Evolutionary conservation across 2,113 vertebrate genomes (phyloP), one percentile per base, ranked within the genome.

Genomic region (Amblyornis subalaris): DNA sequence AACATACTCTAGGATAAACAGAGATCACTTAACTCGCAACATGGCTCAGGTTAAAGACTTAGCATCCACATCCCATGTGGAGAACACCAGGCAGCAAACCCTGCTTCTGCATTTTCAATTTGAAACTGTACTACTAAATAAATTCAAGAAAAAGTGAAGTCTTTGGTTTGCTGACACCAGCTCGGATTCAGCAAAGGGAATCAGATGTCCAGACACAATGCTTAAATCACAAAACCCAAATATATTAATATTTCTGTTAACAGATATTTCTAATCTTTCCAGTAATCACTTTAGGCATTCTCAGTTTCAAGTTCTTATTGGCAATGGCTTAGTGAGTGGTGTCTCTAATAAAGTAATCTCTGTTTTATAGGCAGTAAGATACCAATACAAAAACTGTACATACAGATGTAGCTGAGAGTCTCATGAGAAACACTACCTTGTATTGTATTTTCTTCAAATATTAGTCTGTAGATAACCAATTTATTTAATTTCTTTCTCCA

Each of bases 181-280:
- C 35, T 82, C 53, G 23, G 17, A 44, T 65, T 61, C 65, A 75
- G 19, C 0, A 1, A 87, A 64, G 67, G 8, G 3, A 61, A 64
- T 57, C 53, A 35, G 72, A 54, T 33, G 12, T 73, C 85, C 51
- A 66, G 61, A 77, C 57, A 35, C 40, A 95, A 95, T 92, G 40
- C 53, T 94, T 84, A 93, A 92, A 96, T 38, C 85, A 85, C 18
- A 73, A 50, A 44, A 3, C 14, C 4, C 33, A 76, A 53, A 62
- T 88, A 66, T 33, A 85, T 80, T 77, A 90, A 85, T 81, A 95
- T 60, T 51, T 66, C 13, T 44, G 50, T 36, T 17, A 28, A 70
- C 10, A 81, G 55, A 61, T 73, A 89, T 65, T 94, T 95, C 81
- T 91, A 78, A 69, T 85, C 90, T 96, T 97, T 93, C 90, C 92